Evolutionary conservation across 1,140 invertebrate species (phyloP).

Genomic region (Brachionus rubens): DNA sequence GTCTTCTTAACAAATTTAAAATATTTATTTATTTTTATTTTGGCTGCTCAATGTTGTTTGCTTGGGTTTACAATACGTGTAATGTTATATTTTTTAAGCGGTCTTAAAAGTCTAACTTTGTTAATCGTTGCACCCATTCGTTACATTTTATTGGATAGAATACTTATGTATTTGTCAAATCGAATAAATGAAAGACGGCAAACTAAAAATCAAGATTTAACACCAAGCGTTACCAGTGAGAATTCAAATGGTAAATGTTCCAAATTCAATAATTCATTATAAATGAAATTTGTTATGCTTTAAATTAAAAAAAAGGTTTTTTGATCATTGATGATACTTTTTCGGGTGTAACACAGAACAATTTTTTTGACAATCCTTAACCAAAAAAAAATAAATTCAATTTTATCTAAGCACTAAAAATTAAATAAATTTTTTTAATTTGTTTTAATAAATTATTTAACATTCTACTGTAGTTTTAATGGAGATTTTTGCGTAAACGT

Average conservation of each 20-base stretch:
- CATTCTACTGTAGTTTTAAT: too few relatives aligned
- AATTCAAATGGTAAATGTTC: constrained; percentile 10
- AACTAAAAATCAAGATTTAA: background rate
- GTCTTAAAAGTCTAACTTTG: background rate
- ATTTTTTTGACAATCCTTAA: too few relatives aligned
- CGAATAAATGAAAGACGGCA: background rate
- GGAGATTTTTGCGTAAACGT: too few relatives aligned
- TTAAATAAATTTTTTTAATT: too few relatives aligned
- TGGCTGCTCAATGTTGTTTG: background rate
- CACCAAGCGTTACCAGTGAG: background rate
- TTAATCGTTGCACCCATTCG: background rate
- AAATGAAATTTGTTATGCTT: too few relatives aligned
- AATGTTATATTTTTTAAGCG: background rate
- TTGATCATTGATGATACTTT: too few relatives aligned
- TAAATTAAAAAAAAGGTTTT: too few relatives aligned
- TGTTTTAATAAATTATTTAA: too few relatives aligned
- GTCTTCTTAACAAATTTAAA: constrained; percentile 18
- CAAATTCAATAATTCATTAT: too few relatives aligned
- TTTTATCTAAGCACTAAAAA: too few relatives aligned
- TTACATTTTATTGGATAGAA: background rate
- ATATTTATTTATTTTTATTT: constrained; percentile 18
- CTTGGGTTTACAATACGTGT: background rate
- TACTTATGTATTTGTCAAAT: background rate
- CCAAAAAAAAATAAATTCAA: too few relatives aligned
- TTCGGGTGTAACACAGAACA: too few relatives aligned